Conservation (phyloP, 1,140 invertebrate genomes). For the Apis cerana region DNA sequence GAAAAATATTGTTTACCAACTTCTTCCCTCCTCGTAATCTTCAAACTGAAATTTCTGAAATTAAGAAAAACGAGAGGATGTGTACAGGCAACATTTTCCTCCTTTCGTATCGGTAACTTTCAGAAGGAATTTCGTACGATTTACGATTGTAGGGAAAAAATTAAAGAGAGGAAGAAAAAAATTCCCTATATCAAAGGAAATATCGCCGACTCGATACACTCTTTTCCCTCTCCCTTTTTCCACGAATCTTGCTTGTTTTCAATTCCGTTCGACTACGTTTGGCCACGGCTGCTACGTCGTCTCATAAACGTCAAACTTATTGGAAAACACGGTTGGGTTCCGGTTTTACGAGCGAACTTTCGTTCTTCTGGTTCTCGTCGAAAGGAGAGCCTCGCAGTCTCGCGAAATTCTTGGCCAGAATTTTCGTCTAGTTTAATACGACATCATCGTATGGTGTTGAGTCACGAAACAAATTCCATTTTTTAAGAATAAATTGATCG, state of each 20-base stretch:
- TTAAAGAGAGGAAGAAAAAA: not conserved
- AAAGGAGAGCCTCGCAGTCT: slow-evolving; percentile 28
- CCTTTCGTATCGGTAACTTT: too few relatives aligned
- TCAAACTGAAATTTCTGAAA: not conserved
- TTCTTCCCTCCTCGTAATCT: too few relatives aligned
- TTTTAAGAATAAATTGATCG: not conserved
- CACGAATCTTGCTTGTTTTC: slow-evolving; percentile 12
- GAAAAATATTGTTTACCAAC: too few relatives aligned
- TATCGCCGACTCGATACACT: not conserved
- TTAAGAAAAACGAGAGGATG: not conserved
- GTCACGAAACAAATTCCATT: not conserved
- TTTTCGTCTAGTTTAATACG: too few relatives aligned
- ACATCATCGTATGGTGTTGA: too few relatives aligned
- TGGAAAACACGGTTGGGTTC: slow-evolving; percentile 52
- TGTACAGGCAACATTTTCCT: too few relatives aligned
- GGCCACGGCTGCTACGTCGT: slow-evolving; percentile 37
- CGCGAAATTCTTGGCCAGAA: not conserved
- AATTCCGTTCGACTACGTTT: slow-evolving; percentile 7
- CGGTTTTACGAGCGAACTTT: slow-evolving; percentile 36
- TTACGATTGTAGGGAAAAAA: not conserved
- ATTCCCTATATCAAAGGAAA: not conserved
- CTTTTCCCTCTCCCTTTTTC: too few relatives aligned
- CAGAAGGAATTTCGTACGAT: not conserved
- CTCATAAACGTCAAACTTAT: slow-evolving; percentile 56
- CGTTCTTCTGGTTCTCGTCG: not conserved